Base-by-base conservation (phyloP, 1,140 invertebrate genomes). In the Dinothrombium tinctorium region DNA sequence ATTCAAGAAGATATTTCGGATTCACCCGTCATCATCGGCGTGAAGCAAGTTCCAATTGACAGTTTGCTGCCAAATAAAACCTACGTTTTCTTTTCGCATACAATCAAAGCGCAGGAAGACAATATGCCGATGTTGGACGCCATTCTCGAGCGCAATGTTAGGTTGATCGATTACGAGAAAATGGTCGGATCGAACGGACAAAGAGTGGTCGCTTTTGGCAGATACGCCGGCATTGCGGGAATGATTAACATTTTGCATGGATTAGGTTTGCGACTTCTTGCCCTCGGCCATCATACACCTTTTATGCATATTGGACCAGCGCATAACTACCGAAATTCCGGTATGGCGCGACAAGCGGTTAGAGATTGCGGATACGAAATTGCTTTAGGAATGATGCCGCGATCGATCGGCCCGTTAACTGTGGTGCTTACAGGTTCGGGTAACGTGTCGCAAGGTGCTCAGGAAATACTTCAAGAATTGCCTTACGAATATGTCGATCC, bases 191-290 rank as follows among this genome's bases (percentile, higher is more conserved):
- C 72, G 8, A 64, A 69, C 24, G 89, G 86, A 0, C 74, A 86
- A 38, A 61, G 94, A 17, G 72, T 94, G 11, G 92, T 99, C 5
- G 92, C 92, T 3, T 99, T 99, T 63, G 94, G 94, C 0, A 95
- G 94, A 58, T 98, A 94, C 61, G 92, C 92, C 0, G 89, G 92
- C 2, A 83, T 98, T 2, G 86, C 90, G 15, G 94, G 94, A 2
- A 96, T 94, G 76, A 81, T 99, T 21, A 95, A 99, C 54, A 96
- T 98, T 48, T 63, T 99, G 2, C 90, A 99, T 54, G 92, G 94
- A 3, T 59, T 98, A 9, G 92, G 92, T 3, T 63, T 99, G 1
- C 63, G 94, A 32, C 63, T 99, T 0, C 57, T 99, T 24, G 94
- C 92, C 0, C 56, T 98, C 3, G 94, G 92, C 2, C 90, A 98